Evolutionary conservation across 2,113 vertebrate species (phyloP).

Genomic region (Cavia porcellus): DNA sequence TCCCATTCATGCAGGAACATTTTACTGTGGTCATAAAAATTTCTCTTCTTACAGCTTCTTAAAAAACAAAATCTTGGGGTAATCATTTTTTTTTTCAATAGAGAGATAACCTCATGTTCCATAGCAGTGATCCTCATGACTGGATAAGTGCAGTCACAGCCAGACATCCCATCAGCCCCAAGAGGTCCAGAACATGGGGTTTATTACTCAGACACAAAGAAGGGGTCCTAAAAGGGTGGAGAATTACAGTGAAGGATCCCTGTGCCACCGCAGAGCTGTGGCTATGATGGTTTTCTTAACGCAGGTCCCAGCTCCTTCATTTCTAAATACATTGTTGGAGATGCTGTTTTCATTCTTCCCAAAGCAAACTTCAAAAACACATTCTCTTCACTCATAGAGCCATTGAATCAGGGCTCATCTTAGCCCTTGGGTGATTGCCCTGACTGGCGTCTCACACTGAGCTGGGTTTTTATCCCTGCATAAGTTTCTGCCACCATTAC

Average conservation of each 20-base stretch:
- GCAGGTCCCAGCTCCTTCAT: background rate
- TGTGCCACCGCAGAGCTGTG: background rate
- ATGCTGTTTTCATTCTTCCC: background rate
- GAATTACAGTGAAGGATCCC: background rate
- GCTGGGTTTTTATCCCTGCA: background rate
- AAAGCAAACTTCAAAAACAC: constrained; percentile 43
- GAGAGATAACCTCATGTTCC: background rate
- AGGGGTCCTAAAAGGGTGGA: background rate
- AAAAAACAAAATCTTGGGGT: constrained; percentile 10
- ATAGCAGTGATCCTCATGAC: background rate
- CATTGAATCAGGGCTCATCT: background rate
- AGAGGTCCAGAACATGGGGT: too few relatives aligned
- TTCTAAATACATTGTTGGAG: background rate
- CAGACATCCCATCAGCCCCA: background rate
- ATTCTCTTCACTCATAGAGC: background rate
- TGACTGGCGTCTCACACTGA: background rate
- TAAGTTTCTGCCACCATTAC: constrained; percentile 16
- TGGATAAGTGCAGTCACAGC: background rate
- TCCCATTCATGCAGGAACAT: background rate
- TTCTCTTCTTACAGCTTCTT: background rate
- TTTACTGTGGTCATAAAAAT: background rate
- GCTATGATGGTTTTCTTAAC: background rate
- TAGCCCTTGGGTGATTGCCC: background rate
- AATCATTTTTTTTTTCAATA: background rate
- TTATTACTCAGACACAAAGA: background rate